Percentiles rank a stretch among this genome's conserved stretches.
These are phyloP conservation scores for Gonatopus flavifemur DNA, from an alignment of 1,140 invertebrate species.

Conservation along the genomic window DNA sequence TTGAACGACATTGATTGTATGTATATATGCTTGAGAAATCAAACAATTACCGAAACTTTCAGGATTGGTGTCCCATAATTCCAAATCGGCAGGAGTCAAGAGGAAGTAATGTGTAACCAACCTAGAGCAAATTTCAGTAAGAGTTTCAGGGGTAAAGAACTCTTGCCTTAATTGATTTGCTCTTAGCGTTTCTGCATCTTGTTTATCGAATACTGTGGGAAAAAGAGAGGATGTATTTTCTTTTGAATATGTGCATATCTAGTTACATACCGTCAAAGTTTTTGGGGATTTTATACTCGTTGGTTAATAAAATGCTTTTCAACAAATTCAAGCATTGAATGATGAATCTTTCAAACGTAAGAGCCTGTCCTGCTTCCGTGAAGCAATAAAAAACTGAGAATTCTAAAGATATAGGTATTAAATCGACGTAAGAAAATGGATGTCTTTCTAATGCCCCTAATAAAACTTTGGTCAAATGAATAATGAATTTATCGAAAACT, in stretches of 20 bases:
- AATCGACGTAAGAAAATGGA: conserved; percentile 76
- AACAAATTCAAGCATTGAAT: conserved; percentile 89
- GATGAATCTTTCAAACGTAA: conserved; percentile 80
- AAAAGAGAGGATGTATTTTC: too few relatives aligned
- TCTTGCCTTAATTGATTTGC: conserved; percentile 69
- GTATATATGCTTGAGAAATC: not conserved
- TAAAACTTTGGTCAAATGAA: conserved; percentile 78
- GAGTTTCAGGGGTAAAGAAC: conserved; percentile 71
- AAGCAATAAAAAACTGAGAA: conserved; percentile 86
- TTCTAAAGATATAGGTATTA: conserved; percentile 77
- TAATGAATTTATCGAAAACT: conserved; percentile 77
- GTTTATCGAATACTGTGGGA: too few relatives aligned
- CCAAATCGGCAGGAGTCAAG: conserved; percentile 79
- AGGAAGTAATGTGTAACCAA: conserved; percentile 88
- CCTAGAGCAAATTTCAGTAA: conserved; percentile 79
- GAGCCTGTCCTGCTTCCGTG: conserved; percentile 72
- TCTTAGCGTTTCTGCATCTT: conserved; percentile 58
- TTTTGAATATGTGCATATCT: too few relatives aligned
- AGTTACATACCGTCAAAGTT: too few relatives aligned
- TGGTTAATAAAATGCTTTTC: conserved; percentile 78
- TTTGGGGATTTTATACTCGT: too few relatives aligned
- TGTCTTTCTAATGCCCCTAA: conserved; percentile 75
- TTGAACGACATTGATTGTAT: not conserved
- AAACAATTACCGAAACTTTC: conserved; percentile 75
- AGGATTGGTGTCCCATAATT: conserved; percentile 87